Evolutionary conservation across 2,797 vertebrate genomes (phyloP).

Genomic region (Lacerta bilineata): DNA sequence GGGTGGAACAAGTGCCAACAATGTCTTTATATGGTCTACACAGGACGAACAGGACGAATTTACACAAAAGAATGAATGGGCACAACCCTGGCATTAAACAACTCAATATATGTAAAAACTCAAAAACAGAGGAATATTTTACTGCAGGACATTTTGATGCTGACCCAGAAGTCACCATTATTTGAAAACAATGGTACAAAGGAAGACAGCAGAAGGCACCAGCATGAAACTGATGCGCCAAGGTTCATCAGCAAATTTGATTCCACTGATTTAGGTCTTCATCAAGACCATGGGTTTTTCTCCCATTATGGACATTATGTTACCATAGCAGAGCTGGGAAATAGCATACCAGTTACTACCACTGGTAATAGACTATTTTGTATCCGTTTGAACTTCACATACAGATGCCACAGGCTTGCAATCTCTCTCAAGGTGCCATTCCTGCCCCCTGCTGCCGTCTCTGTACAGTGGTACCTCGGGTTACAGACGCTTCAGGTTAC

Average conservation of each 20-base stretch:
- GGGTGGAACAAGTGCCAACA: background rate
- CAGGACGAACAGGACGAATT: background rate
- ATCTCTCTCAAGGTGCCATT: background rate
- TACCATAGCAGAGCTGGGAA: no score
- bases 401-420: background rate
- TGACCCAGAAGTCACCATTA: background rate
- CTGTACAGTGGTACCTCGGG: no score
- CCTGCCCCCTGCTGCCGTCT: no score
- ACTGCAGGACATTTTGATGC: background rate
- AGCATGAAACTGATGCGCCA: background rate
- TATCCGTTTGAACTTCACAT: background rate
- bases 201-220: background rate
- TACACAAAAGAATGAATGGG: background rate
- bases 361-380: background rate
- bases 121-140: background rate
- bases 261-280: background rate
- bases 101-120: slow-evolving; percentile 1
- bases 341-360: background rate
- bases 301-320: background rate
- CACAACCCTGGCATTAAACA: background rate
- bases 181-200: background rate
- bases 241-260: background rate
- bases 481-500: no score
- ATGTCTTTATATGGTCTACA: background rate
- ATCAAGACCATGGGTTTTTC: background rate